Base-by-base conservation (phyloP, 1,140 invertebrate genomes). In the Dendrolimus kikuchii region DNA sequence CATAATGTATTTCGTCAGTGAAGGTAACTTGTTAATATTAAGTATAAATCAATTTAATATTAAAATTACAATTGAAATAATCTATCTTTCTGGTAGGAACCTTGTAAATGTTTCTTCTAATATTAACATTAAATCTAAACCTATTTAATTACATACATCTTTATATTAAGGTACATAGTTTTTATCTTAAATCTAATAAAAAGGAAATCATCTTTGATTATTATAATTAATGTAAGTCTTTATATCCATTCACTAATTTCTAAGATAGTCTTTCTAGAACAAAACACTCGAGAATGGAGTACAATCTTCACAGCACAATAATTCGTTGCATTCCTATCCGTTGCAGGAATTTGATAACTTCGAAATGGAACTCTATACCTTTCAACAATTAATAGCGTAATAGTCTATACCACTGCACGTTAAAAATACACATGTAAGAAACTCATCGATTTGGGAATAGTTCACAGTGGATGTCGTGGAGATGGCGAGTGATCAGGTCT, bases 1-100 rank as follows among this genome's bases (percentile, higher is more conserved):
- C 23, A 23, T 23, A 23, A 23, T 23, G 23, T 23, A 23, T 23
- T 23, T 23, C 23, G 23, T 23, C 1, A 23, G 23, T 23, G 3
- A 23, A 23, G 23, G 23, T 23, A 23, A 23, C 23, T 23, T 23
- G 23, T 23, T 23, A 23, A 23, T 23, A 23, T 23, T 23, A 23
- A 23, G 23, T 23, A 23, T 23, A 23, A 3, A 23, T 3, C 23
- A 23, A 23, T 23, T 23, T 23, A 23, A 23, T 23, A 23, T 72
- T 74, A 72, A 65, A 64, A 66, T 68, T 73, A 72, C 40, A 48
- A 58, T 60, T 51, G 46, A 49, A 56, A 49, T 73, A 62, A 59
- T 70, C 61, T 60, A 23, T 23, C 23, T 78, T 71, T 79, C 67
- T 72, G 74, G 66, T 83, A 85, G 81, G 81, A 85, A 85, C 81